phyloP scores from a whole-genome alignment of 1,140 invertebrate genomes.

The Drosophila ercepeae region DNA sequence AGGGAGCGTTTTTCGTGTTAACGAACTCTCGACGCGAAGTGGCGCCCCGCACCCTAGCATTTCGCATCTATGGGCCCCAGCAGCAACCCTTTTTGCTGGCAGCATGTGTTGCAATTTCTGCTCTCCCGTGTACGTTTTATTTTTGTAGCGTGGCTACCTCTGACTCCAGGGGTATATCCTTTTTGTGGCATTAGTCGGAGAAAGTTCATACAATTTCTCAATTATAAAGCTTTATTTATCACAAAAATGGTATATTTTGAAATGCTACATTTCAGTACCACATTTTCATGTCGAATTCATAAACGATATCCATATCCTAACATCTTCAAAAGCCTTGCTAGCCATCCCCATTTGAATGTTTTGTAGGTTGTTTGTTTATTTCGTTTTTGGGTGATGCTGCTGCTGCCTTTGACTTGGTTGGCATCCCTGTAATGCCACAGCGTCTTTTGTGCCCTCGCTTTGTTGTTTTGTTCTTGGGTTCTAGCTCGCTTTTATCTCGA shows the following conservation, averaged over 20 bases:
- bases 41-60: conserved; percentile 24
- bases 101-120: conserved; percentile 71
- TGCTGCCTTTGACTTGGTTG: conserved; percentile 37
- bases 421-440: conserved; percentile 20
- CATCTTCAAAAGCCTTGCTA: neutral
- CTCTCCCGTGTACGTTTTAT: conserved; percentile 50
- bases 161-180: neutral
- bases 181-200: neutral
- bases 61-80: conserved; percentile 9
- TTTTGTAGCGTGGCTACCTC: conserved; percentile 28
- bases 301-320: neutral
- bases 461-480: conserved; percentile 66
- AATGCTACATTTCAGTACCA: too few relatives aligned
- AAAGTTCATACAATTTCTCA: too few relatives aligned
- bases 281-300: too few relatives aligned
- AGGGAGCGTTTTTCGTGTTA: conserved; percentile 69
- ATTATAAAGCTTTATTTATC: neutral
- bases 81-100: conserved; percentile 39
- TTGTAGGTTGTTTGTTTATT: conserved; percentile 31
- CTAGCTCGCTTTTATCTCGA: conserved; percentile 66
- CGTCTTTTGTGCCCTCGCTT: conserved; percentile 65
- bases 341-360: neutral
- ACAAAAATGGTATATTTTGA: too few relatives aligned
- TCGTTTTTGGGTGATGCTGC: conserved; percentile 30
- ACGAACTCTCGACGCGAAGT: conserved; percentile 69